Conservation (phyloP, 2,113 vertebrate species). For the Tichodroma muraria region DNA sequence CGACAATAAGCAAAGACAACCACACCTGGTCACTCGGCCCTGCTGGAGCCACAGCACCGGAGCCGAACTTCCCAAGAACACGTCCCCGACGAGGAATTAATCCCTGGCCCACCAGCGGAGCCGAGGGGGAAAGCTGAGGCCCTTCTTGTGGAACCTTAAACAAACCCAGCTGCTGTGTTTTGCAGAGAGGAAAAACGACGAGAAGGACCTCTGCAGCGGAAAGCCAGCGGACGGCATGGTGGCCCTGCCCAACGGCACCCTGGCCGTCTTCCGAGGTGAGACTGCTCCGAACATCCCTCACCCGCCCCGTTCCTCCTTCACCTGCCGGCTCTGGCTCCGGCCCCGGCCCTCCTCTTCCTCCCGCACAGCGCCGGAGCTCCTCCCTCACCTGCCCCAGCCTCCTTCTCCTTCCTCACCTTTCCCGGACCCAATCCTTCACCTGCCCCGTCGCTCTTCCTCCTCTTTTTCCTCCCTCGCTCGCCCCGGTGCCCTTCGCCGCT, state of each 20-base stretch:
- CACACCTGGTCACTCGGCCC: neutral
- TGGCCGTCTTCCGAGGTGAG: slow-evolving; percentile 84
- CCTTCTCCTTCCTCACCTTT: too few relatives aligned
- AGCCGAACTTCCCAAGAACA: neutral
- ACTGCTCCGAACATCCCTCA: too few relatives aligned
- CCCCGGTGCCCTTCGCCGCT: too few relatives aligned
- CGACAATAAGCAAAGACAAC: too few relatives aligned
- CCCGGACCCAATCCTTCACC: neutral
- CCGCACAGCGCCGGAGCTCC: neutral
- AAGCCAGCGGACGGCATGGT: slow-evolving; percentile 81
- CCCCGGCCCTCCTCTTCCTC: neutral
- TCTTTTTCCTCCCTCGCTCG: neutral
- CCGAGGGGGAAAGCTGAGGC: fast-evolving
- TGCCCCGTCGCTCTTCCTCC: neutral
- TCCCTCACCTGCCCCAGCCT: too few relatives aligned
- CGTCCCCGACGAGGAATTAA: fast-evolving
- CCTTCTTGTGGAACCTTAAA: fast-evolving
- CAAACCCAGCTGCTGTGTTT: neutral
- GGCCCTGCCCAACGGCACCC: slow-evolving; percentile 85
- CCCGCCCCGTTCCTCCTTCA: neutral
- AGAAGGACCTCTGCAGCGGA: slow-evolving; percentile 86
- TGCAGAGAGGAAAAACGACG: slow-evolving; percentile 62
- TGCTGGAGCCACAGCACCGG: too few relatives aligned
- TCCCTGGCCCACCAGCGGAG: fast-evolving
- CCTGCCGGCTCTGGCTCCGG: neutral